These are phyloP conservation scores for Tetrao urogallus DNA, from an alignment of 2,113 vertebrate species.

Conservation along the genomic window DNA sequence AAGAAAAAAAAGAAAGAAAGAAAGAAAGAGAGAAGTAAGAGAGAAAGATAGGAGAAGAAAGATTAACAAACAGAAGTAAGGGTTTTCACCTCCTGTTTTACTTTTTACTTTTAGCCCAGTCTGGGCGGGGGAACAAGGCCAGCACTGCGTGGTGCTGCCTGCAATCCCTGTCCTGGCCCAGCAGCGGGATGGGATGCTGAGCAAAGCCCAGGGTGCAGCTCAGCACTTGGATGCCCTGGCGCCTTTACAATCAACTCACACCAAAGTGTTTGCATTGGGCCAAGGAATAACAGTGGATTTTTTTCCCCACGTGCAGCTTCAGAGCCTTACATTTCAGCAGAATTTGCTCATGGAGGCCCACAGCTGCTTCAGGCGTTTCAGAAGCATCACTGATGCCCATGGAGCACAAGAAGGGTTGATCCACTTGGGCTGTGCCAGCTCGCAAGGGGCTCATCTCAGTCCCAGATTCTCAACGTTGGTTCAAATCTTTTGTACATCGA, in stretches of 20 bases:
- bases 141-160: neutral
- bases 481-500: neutral
- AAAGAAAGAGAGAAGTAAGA: conserved; percentile 26
- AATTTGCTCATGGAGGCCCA: fast-evolving
- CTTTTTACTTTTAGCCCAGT: conserved; percentile 71
- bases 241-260: neutral
- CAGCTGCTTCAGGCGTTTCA: neutral
- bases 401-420: neutral
- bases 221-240: neutral
- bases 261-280: neutral
- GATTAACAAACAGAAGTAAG: conserved; percentile 90
- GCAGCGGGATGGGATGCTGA: neutral
- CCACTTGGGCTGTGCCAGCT: neutral
- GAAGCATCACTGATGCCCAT: fast-evolving
- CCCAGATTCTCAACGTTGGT: neutral
- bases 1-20: conserved; percentile 70
- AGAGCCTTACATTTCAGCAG: neutral
- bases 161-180: neutral
- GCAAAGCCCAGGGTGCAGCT: neutral
- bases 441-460: conserved; percentile 12
- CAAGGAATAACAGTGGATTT: neutral
- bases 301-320: neutral
- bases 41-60: conserved; percentile 86
- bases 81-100: conserved; percentile 80
- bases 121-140: conserved; percentile 52